These are phyloP conservation scores for Pegoplata infirma DNA, from an alignment of 2,888 invertebrate species.

Conservation along the genomic window DNA sequence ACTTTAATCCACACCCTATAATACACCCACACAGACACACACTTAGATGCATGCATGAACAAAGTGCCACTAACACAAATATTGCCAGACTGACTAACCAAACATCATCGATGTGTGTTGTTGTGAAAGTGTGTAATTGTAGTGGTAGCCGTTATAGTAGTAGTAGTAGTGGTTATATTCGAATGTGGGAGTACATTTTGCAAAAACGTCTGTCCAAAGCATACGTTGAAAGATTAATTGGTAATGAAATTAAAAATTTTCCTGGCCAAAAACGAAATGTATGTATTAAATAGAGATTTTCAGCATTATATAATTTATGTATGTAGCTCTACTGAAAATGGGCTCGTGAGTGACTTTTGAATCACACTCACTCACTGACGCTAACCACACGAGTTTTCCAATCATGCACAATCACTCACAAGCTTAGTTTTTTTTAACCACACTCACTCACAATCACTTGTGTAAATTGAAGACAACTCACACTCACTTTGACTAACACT, in stretches of 20 bases:
- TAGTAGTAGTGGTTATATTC: no score
- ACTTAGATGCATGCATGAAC: background rate
- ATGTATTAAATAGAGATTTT: slow-evolving; percentile 20
- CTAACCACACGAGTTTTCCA: no score
- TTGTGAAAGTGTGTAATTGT: background rate
- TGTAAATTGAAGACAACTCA: no score
- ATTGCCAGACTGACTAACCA: background rate
- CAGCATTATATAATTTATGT: slow-evolving; percentile 26
- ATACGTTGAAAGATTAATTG: slow-evolving; percentile 63
- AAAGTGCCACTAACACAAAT: background rate
- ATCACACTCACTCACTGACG: no score
- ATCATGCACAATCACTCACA: no score
- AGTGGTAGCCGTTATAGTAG: no score
- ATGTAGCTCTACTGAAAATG: no score
- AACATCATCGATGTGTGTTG: background rate
- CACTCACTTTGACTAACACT: no score
- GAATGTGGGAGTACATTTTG: background rate
- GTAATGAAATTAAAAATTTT: slow-evolving; percentile 60
- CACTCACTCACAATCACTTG: no score
- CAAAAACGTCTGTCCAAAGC: slow-evolving; percentile 48
- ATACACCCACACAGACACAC: no score
- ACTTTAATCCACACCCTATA: slow-evolving; percentile 33
- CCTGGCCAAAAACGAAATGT: slow-evolving; percentile 44
- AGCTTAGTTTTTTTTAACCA: no score
- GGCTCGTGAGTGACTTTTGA: no score